Percentiles rank a stretch among this genome's conserved stretches.
These are phyloP conservation scores for Himalopsyche kuldschensis DNA, from an alignment of 2,888 invertebrate genomes.

Conservation along the genomic window DNA sequence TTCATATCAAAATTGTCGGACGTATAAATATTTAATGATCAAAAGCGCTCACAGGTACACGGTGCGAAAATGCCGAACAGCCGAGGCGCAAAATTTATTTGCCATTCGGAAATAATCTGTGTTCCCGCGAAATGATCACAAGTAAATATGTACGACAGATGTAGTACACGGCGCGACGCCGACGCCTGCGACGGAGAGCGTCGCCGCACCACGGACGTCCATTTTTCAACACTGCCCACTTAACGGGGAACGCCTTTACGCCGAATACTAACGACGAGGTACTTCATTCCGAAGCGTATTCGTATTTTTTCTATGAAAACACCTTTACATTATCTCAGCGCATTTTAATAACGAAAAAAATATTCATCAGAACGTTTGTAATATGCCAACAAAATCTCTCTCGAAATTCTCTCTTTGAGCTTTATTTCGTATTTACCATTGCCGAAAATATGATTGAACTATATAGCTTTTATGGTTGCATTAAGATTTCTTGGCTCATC, in stretches of 20 bases:
- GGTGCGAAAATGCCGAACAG: neutral
- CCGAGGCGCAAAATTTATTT: constrained; percentile 6
- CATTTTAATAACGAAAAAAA: too few species aligned
- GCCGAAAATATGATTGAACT: too few species aligned
- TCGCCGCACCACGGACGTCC: neutral
- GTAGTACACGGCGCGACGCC: constrained; percentile 21
- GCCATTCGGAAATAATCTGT: constrained; percentile 16
- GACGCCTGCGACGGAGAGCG: constrained; percentile 12
- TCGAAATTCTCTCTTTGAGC: too few species aligned
- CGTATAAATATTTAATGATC: neutral
- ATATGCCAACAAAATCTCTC: too few species aligned
- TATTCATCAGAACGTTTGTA: too few species aligned
- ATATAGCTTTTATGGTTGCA: too few species aligned
- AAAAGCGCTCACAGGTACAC: neutral
- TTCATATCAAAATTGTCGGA: neutral
- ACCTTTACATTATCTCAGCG: too few species aligned
- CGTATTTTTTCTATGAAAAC: too few species aligned
- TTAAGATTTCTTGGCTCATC: too few species aligned
- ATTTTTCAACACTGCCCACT: constrained; percentile 32
- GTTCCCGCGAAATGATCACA: constrained; percentile 32
- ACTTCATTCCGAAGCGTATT: neutral
- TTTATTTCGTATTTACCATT: too few species aligned
- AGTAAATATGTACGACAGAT: constrained; percentile 32
- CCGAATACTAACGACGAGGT: neutral
- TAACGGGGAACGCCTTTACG: neutral